These are phyloP conservation scores for Hirundichthys speculiger DNA, from an alignment of 2,113 vertebrate genomes.

Conservation along the genomic window DNA sequence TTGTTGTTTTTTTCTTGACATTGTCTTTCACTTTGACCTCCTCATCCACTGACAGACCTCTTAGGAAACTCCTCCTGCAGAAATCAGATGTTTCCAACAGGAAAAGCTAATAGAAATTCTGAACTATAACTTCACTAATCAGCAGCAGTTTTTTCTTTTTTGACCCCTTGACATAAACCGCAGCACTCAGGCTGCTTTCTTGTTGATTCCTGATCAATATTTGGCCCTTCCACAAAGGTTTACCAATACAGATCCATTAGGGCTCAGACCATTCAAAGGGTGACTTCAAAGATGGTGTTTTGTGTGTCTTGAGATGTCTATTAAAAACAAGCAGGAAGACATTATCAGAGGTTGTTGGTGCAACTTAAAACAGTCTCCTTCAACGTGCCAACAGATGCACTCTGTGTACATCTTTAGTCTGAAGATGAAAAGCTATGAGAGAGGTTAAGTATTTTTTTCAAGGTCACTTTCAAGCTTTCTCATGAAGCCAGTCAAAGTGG, in stretches of 20 bases:
- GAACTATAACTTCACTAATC: slow-evolving; percentile 12
- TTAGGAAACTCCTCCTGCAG: slow-evolving; percentile 11
- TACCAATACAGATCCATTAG: slow-evolving; percentile 48
- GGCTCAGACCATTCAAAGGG: slow-evolving; percentile 32
- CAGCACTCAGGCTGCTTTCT: slow-evolving; percentile 31
- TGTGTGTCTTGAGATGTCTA: neutral
- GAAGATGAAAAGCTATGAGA: too few species aligned
- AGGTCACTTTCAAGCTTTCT: too few species aligned
- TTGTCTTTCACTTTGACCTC: neutral
- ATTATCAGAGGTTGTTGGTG: too few species aligned
- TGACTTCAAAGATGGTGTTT: neutral
- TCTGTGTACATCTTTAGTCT: too few species aligned
- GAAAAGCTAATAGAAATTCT: slow-evolving; percentile 16
- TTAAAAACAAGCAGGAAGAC: neutral
- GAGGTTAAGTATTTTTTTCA: too few species aligned
- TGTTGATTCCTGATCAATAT: slow-evolving; percentile 51
- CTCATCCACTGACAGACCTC: slow-evolving; percentile 1
- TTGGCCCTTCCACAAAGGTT: slow-evolving; percentile 15
- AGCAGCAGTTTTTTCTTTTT: slow-evolving; percentile 23
- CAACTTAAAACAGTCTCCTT: neutral
- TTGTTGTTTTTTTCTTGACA: neutral
- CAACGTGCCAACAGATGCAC: neutral
- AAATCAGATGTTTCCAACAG: slow-evolving; percentile 12
- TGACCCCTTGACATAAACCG: slow-evolving; percentile 21
- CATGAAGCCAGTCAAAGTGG: too few species aligned